Base-by-base conservation (phyloP, 2,797 vertebrate species). In the Rhynchonycteris naso region DNA sequence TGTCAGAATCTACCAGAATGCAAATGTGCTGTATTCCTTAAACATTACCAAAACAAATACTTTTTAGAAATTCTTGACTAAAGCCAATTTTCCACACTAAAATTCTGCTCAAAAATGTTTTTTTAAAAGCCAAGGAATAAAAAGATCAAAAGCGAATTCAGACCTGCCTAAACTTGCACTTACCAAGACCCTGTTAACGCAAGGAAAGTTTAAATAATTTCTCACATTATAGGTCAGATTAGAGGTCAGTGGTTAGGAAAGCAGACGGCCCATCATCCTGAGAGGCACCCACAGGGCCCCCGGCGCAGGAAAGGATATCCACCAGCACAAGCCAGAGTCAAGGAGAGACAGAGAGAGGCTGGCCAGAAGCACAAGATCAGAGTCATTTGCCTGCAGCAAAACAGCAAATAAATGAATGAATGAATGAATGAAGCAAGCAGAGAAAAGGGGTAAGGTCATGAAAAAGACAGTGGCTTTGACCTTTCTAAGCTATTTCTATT, bases 291-390 rank as follows among this genome's bases (percentile, higher is more conserved):
- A 30, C 89, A 66, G 93, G n/a, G 30, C 38, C 28, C 84, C 18
- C 63, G 24, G 38, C 33, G 22, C 0, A 80, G 74, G 93, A 88
- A 98, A 99, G 99, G 99, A 99, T 99, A 99, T 99, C 99, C 99
- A 99, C 99, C 99, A 99, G 98, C 99, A 99, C 47, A 99, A 98
- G 98, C 98, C 99, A 97, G 99, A 99, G 98, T 99, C 99, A 98
- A 99, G 99, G 96, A 99, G 98, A 98, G 99, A 99, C 98, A 99
- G 98, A 80, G 99, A 99, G 97, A 99, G 99, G 98, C 98, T 99
- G 98, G 99, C 99, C 98, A 99, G 98, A 97, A 99, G 98, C 96
- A 98, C 98, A 98, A 99, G 98, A 96, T 99, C 99, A 98, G 99
- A 99, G 96, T 99, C 99, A 98, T 99, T 99, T 2, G 98, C 98